Percentiles rank a stretch among this genome's conserved stretches.
phyloP scores from a whole-genome alignment of 2,888 invertebrate genomes.

The Alloplasta piceator region DNA sequence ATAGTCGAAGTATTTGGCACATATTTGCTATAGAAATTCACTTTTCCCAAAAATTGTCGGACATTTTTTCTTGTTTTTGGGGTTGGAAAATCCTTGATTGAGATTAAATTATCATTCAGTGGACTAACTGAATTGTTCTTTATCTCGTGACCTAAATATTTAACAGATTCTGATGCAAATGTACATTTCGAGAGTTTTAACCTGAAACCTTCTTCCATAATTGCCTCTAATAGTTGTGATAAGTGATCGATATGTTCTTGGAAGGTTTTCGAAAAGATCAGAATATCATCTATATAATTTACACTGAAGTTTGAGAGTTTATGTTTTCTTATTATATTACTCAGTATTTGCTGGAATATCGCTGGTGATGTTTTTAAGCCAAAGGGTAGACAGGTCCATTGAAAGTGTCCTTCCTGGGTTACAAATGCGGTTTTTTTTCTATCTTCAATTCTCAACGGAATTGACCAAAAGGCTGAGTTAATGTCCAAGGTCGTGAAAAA shows the following conservation, averaged over 20 bases:
- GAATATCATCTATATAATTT: constrained; percentile 35
- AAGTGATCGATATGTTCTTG: constrained; percentile 21
- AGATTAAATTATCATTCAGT: constrained; percentile 20
- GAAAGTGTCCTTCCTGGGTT: too few relatives aligned
- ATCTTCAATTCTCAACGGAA: too few relatives aligned
- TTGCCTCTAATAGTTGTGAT: constrained; percentile 27
- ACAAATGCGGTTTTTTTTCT: too few relatives aligned
- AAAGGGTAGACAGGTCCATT: too few relatives aligned
- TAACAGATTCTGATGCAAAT: too few relatives aligned
- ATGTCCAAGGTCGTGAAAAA: constrained; percentile 42
- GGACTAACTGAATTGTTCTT: constrained; percentile 19
- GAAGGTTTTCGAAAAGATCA: constrained; percentile 29
- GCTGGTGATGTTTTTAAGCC: too few relatives aligned
- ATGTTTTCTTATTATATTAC: constrained; percentile 30
- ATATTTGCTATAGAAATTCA: constrained; percentile 20
- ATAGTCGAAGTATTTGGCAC: constrained; percentile 18
- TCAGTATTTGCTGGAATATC: constrained; percentile 32
- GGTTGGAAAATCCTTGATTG: constrained; percentile 26
- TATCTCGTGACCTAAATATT: constrained; percentile 21
- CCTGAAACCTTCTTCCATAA: constrained; percentile 30
- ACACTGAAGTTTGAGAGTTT: constrained; percentile 19
- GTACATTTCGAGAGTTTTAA: constrained; percentile 31
- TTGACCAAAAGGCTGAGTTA: constrained; percentile 46
- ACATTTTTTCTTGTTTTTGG: constrained; percentile 23
- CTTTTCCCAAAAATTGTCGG: constrained; percentile 20